Base-by-base conservation (phyloP, 2,888 invertebrate species). In the Phytoseiulus persimilis region DNA sequence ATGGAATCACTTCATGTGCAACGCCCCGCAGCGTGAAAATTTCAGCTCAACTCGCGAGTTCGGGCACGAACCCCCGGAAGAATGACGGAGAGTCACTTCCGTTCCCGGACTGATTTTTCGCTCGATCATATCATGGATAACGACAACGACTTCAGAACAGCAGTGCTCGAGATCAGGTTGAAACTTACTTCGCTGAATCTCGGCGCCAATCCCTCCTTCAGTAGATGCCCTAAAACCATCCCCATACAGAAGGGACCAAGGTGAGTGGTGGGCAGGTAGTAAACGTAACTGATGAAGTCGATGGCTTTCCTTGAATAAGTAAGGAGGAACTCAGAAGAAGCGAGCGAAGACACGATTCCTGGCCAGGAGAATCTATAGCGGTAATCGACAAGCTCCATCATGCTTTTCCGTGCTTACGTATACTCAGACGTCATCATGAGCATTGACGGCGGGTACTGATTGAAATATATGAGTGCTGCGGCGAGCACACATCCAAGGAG, bases 241-340 rank as follows among this genome's bases (percentile, higher is more conserved):
- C 87, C 87, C 87, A 87, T 33, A n/a, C 32, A 87, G 87, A 87
- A 87, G 33, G 87, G 87, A 5, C 33, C 87, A 6, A 87, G 87
- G 23, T 87, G 87, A 39, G 87, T 87, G 45, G 28, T 39, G 11
- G 87, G 87, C 33, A 87, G 28, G 33, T 87, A 87, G 45, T 87
- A 87, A 18, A 87, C 87, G 45, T 87, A 33, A 33, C 87, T 87
- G 32, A 87, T 87, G 87, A 87, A 87, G 33, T 87, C 33, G 6
- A 87, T 45, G 9, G 87, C 87, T 87, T 33, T 87, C 39, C 87
- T 87, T 32, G n/a, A 87, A 84, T 84, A 84, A 23, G 6, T 14
- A 46, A 46, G 6, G 46, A 11, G 46, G 46, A 46, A 39, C 39
- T 39, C 3, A 39, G 9, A 3, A 39, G 39, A 39, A 3, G 39